Evolutionary conservation across 2,797 vertebrate genomes (phyloP).

Genomic region (Diceros bicornis): DNA sequence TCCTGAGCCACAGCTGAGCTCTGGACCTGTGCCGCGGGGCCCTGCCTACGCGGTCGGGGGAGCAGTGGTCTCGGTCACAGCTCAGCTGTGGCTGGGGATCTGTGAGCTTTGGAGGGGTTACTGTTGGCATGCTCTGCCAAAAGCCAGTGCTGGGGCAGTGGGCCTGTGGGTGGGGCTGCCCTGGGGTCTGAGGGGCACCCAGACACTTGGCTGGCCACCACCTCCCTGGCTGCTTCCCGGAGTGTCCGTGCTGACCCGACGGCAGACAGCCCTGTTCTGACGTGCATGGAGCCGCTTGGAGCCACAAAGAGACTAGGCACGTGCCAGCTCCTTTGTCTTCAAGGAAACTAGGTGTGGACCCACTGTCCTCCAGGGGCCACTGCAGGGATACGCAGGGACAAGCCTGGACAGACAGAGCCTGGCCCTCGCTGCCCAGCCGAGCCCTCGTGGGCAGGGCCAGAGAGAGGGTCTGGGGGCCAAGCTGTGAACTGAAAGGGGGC

Average conservation of each 20-base stretch:
- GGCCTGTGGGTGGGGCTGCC: neutral
- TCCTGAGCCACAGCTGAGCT: neutral
- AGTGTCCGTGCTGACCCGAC: accelerated
- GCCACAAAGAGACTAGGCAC: accelerated
- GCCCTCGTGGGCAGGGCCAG: accelerated
- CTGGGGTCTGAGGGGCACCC: neutral
- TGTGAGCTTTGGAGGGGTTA: neutral
- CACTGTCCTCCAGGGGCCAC: neutral
- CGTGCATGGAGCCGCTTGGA: accelerated
- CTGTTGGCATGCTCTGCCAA: neutral
- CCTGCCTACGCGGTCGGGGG: too few species aligned
- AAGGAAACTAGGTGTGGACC: neutral
- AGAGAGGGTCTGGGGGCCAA: neutral
- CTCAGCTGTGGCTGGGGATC: neutral
- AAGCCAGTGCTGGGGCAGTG: neutral
- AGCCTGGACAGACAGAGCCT: neutral
- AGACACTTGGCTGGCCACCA: neutral
- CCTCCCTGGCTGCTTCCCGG: neutral
- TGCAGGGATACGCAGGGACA: accelerated
- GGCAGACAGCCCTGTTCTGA: accelerated
- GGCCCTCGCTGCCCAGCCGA: neutral
- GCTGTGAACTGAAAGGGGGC: neutral
- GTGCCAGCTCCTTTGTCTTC: neutral
- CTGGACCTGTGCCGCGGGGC: accelerated
- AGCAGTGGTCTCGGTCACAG: accelerated